Evolutionary conservation across 2,797 vertebrate species (phyloP), one percentile per base, ranked within the genome.

Genomic region (Spatula versicolor): DNA sequence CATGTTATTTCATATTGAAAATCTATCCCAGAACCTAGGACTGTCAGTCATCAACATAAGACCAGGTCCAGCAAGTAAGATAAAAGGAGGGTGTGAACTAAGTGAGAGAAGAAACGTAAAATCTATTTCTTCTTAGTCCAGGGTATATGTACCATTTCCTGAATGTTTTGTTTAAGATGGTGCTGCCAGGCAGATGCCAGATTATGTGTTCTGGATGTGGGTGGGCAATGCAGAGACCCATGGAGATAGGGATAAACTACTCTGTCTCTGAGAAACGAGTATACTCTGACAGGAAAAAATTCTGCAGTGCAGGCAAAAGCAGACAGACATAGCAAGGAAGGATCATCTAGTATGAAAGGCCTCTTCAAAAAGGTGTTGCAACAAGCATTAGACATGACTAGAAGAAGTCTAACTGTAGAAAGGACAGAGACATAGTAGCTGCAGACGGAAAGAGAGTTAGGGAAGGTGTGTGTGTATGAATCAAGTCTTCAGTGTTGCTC

Each of bases 51-150:
- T 5, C 92, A 84, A 68, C 75, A 93, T 31, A 63, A 56, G 1
- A 8, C 56, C 75, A 77, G 33, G 56, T 74, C 17, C 35, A 83
- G 48, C 48, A 87, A 92, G 73, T 71, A 83, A 87, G 20, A 76
- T 43, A 83, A 77, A 85, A 91, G 66, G 48, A 92, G 68, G 75
- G 82, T 76, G 84, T 94, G 84, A 87, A 56, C 83, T 48, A 48
- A 45, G 52, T 60, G 72, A 77, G 91, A 87, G 64, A 58, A 94
- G 68, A 85, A 92, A 50, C 50, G 63, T 87, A 58, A 64, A 56
- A 78, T 80, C 46, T 77, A 33, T 94, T 91, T 93, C 75, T 75
- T 92, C 89, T 95, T 22, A 30, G 72, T 85, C 75, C 78, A 91
- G 45, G 45, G 82, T 80, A 11, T 48, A 37, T 59, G 30, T 63